Evolutionary conservation across 2,888 invertebrate genomes (phyloP).

Genomic region (Patella pellucida): DNA sequence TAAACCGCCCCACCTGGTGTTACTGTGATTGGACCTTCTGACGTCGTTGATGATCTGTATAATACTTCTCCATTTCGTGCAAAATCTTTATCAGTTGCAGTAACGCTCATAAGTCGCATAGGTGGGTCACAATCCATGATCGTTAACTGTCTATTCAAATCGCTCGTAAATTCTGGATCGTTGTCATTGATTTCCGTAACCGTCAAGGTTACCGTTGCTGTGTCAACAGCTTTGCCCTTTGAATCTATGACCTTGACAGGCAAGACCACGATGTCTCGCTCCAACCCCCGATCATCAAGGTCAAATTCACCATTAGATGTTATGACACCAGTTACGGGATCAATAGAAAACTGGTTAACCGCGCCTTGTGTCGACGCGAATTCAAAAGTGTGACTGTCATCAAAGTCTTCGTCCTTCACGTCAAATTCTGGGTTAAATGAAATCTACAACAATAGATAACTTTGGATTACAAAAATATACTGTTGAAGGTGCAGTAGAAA

Average conservation of each 20-base stretch:
- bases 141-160: background rate
- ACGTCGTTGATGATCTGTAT: background rate
- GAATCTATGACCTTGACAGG: constrained; percentile 18
- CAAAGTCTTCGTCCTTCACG: constrained; percentile 1
- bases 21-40: constrained; percentile 1
- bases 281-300: background rate
- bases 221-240: constrained; percentile 15
- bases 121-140: constrained; percentile 11
- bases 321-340: background rate
- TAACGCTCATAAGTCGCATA: background rate
- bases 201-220: background rate
- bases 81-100: constrained; percentile 8
- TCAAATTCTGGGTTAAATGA: background rate
- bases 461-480: background rate
- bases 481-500: no score
- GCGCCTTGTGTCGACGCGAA: background rate
- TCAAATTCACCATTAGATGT: constrained; percentile 1
- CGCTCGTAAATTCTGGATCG: background rate
- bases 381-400: constrained; percentile 5
- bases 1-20: constrained; percentile 10
- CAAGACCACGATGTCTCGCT: background rate
- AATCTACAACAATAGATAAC: background rate
- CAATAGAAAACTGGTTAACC: background rate
- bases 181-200: constrained; percentile 18
- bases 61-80: constrained; percentile 2